Evolutionary conservation across 2,113 vertebrate genomes (phyloP).

Genomic region (Salvelinus alpinus): DNA sequence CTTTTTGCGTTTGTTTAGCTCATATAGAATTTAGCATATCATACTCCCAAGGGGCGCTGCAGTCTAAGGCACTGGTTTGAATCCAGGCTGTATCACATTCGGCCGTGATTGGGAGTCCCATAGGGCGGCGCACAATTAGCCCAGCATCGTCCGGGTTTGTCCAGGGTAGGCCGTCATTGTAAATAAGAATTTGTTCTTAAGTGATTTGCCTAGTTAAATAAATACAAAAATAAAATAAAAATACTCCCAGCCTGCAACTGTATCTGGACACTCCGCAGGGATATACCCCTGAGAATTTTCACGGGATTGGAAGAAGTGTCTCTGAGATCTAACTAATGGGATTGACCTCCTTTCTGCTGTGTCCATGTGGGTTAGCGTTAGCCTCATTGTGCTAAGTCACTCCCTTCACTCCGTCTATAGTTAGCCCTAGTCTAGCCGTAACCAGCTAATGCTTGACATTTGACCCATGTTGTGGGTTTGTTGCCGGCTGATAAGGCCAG

Average conservation of each 20-base stretch:
- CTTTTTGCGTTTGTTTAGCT: too few species aligned
- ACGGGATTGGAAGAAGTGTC: constrained; percentile 36
- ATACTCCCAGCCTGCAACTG: not conserved
- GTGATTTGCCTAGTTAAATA: too few species aligned
- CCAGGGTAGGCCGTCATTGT: too few species aligned
- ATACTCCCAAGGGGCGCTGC: not conserved
- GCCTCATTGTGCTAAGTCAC: constrained; percentile 48
- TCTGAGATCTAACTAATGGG: constrained; percentile 63
- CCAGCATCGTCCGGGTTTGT: too few species aligned
- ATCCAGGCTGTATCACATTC: too few species aligned
- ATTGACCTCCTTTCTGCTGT: constrained; percentile 64
- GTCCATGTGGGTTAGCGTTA: constrained; percentile 54
- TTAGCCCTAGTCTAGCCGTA: not conserved
- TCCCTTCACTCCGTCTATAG: not conserved
- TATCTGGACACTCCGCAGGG: constrained; percentile 2
- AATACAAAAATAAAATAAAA: too few species aligned
- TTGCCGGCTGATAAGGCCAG: constrained; percentile 52
- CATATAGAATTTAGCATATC: not conserved
- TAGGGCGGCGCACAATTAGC: too few species aligned
- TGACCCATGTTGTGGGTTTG: constrained; percentile 51
- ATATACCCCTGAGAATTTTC: constrained; percentile 17
- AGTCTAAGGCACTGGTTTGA: too few species aligned
- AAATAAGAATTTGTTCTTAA: too few species aligned
- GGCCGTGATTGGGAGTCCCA: too few species aligned
- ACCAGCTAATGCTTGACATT: constrained; percentile 53